phyloP scores from a whole-genome alignment of 2,113 vertebrate species.

The Oryzias curvinotus region DNA sequence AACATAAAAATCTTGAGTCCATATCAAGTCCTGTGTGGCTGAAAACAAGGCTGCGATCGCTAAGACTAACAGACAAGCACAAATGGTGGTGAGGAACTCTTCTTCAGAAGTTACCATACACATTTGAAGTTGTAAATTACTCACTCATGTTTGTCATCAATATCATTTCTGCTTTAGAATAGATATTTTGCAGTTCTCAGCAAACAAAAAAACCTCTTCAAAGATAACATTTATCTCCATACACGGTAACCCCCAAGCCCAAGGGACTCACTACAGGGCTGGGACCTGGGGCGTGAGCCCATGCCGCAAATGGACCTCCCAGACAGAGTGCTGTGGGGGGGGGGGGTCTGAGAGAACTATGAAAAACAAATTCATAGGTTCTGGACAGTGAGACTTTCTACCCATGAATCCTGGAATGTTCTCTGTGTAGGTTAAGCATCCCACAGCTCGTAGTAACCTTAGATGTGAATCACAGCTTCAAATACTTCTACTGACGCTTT shows the following conservation, averaged over 20 bases:
- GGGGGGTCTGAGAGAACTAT: constrained; percentile 10
- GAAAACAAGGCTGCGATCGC: too few relatives aligned
- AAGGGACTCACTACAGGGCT: not conserved
- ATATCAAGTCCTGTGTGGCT: too few relatives aligned
- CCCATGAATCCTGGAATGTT: too few relatives aligned
- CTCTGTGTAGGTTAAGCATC: constrained; percentile 3
- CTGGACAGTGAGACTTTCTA: not conserved
- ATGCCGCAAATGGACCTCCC: constrained; percentile 24
- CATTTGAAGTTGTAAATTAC: too few relatives aligned
- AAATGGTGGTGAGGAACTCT: too few relatives aligned
- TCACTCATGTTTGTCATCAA: too few relatives aligned
- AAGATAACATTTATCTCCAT: constrained; percentile 4
- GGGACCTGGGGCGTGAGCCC: constrained; percentile 8
- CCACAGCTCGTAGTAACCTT: not conserved
- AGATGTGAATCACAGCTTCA: constrained; percentile 20
- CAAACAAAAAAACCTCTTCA: not conserved
- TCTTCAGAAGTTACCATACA: too few relatives aligned
- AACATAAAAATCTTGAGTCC: too few relatives aligned
- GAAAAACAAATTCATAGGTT: constrained; percentile 21
- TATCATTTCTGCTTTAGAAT: too few relatives aligned
- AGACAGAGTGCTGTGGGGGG: constrained; percentile 18
- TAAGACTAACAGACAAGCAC: too few relatives aligned
- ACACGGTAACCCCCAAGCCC: not conserved
- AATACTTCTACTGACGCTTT: not conserved
- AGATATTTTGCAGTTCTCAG: too few relatives aligned